Base-by-base conservation (phyloP, 2,797 vertebrate species). In the Chromis chromis region DNA sequence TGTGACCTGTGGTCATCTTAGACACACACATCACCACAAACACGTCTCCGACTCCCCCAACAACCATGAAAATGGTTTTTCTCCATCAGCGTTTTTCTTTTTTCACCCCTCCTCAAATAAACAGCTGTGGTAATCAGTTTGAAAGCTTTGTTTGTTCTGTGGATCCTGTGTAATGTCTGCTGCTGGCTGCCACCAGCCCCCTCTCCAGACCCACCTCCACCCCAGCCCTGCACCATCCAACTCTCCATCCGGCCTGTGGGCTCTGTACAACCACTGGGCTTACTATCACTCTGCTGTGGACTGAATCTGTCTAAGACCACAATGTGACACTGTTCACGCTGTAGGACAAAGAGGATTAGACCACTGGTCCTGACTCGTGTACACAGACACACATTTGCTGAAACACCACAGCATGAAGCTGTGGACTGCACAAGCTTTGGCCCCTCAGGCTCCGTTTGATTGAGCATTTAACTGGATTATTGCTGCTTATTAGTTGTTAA, bases 41-140 rank as follows among this genome's bases (percentile, higher is more conserved):
- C 74, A 56, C 21, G 2, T 57, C 68, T 70, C 60, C 46, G 19
- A 67, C 63, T 16, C 59, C 58, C 61, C 8, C 60, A 79, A 33
- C 73, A 57, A 61, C 73, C 70, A 52, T 84, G 78, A 85, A 90
- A 92, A 86, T 50, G 66, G 0, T 89, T 88, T 84, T 81, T 79
- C 87, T 90, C 78, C 72, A 88, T 94, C 92, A 93, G 91, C 84
- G 22, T 52, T 94, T 91, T 78, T 49, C 83, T 25, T 65, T 68
- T 81, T 82, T 64, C 22, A 22, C 74, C 81, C 59, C 74, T 84
- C 78, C 82, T 92, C 79, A 91, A 88, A 92, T 90, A 88, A 94
- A 94, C 90, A 85, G 91, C 93, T 93, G 89, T 89, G 86, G 86
- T 94, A 94, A 94, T 95, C 92, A 94, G 88, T 94, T 93, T 93